phyloP scores from a whole-genome alignment of 2,888 invertebrate species.

The Amiota communis region DNA sequence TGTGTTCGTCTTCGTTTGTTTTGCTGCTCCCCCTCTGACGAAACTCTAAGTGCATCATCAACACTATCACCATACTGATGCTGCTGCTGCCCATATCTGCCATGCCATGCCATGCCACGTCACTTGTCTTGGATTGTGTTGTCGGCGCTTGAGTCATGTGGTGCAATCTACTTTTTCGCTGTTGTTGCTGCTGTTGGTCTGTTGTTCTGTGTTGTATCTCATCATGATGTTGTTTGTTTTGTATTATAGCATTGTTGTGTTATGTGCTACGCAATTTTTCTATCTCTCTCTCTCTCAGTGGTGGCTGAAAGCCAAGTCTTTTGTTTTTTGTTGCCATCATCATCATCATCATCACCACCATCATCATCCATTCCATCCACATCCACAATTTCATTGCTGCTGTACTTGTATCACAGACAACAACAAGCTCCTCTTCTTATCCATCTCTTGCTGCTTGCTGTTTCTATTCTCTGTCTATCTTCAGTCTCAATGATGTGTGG shows the following conservation, averaged over 20 bases:
- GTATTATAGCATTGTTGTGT: no score
- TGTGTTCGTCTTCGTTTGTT: no score
- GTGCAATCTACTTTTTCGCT: constrained; percentile 52
- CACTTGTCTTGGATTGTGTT: constrained; percentile 26
- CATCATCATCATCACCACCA: neutral
- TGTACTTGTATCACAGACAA: no score
- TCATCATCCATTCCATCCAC: neutral
- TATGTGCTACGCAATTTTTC: constrained; percentile 50
- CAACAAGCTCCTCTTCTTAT: neutral
- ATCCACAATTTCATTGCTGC: no score
- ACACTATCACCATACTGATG: neutral
- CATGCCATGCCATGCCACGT: neutral
- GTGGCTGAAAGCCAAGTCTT: constrained; percentile 28
- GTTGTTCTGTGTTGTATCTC: neutral
- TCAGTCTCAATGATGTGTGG: constrained; percentile 7
- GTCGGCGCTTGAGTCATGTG: constrained; percentile 63
- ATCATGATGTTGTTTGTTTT: neutral
- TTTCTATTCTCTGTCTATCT: neutral
- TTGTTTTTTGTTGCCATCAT: no score
- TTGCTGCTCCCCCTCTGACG: no score
- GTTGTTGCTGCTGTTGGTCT: constrained; percentile 66
- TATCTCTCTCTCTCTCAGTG: constrained; percentile 24
- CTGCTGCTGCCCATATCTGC: constrained; percentile 25
- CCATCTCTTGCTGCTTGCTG: neutral
- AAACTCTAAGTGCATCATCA: neutral